These are phyloP conservation scores for Cheilosia vernalis DNA, from an alignment of 2,888 invertebrate species.

Conservation along the genomic window DNA sequence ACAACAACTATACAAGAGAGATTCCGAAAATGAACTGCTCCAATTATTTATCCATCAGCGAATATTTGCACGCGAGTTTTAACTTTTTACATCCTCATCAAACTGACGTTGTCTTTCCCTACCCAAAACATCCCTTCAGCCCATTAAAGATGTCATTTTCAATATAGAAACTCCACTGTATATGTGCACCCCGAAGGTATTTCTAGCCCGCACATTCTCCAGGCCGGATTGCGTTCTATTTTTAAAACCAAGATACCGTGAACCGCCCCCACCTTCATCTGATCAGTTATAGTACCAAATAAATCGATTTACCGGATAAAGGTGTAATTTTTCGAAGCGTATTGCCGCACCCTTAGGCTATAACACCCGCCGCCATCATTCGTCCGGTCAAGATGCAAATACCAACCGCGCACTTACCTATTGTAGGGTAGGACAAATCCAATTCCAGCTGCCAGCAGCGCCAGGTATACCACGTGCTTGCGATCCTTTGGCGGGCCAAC, in stretches of 20 bases:
- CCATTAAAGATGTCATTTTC: too few species aligned
- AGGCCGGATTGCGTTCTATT: constrained; percentile 32
- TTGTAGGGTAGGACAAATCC: constrained; percentile 96
- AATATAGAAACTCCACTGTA: too few species aligned
- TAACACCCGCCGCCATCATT: neutral
- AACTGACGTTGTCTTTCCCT: too few species aligned
- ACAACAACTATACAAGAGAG: neutral
- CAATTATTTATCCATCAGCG: constrained; percentile 44
- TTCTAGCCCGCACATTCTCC: constrained; percentile 9
- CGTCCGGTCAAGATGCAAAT: too few species aligned
- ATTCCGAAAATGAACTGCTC: constrained; percentile 28
- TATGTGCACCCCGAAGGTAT: too few species aligned
- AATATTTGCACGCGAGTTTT: too few species aligned
- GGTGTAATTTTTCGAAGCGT: constrained; percentile 10
- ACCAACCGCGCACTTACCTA: constrained; percentile 86
- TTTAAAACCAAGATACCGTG: constrained; percentile 19
- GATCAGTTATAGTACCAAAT: constrained; percentile 18
- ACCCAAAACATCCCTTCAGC: too few species aligned
- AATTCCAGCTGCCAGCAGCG: constrained; percentile 91
- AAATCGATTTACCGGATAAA: constrained; percentile 55
- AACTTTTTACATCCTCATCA: too few species aligned
- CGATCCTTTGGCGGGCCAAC: constrained; percentile 82
- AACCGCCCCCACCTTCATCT: constrained; percentile 5
- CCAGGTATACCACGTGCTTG: constrained; percentile 82
- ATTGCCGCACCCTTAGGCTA: constrained; percentile 18